Base-by-base conservation (phyloP, 2,113 vertebrate species). In the Cacatua alba region DNA sequence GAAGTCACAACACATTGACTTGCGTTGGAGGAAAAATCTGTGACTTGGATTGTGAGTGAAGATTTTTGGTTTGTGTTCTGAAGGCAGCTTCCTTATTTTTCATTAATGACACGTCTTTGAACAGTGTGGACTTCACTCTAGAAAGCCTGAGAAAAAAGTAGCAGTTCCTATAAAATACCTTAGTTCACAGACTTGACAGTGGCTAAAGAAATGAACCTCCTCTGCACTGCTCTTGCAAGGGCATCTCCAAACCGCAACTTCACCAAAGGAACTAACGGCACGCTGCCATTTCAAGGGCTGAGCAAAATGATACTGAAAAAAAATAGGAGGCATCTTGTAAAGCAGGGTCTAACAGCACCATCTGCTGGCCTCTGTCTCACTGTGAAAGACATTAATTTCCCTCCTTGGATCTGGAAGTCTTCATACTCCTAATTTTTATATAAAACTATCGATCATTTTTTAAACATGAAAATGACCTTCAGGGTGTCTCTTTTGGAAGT, bases 341-440 rank as follows among this genome's bases (percentile, higher is more conserved):
- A 60, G 82, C 46, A 6, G 37, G 11, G 46, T 28, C 3, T 48
- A 23, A 88, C 76, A 88, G 95, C 95, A 88, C 95, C 95, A 96
- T 62, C 96, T 96, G 69, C 88, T 64, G 96, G 88, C 80, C 37
- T 20, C 18, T n/a, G 3, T 21, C n/a, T n/a, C 9, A 0, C 0
- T 6, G 48, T 33, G 64, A 86, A 55, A 71, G 43, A 25, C 2
- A 0, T 3, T 17, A 3, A 15, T 55, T 21, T 5, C 9, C n/a
- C 11, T 57, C 55, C 2, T 35, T 7, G 14, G 6, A 0, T 13
- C 70, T 46, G 33, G 5, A 74, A 57, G 24, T 33, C 37, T 23
- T 20, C 25, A 39, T 33, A 7, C 3, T 44, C 39, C 37, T 51
- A 16, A 13, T 15, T 55, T 77, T 74, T 53, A 29, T 25, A 9